These are phyloP conservation scores for Acanthochromis polyacanthus DNA, from an alignment of 2,113 vertebrate genomes.

Conservation along the genomic window DNA sequence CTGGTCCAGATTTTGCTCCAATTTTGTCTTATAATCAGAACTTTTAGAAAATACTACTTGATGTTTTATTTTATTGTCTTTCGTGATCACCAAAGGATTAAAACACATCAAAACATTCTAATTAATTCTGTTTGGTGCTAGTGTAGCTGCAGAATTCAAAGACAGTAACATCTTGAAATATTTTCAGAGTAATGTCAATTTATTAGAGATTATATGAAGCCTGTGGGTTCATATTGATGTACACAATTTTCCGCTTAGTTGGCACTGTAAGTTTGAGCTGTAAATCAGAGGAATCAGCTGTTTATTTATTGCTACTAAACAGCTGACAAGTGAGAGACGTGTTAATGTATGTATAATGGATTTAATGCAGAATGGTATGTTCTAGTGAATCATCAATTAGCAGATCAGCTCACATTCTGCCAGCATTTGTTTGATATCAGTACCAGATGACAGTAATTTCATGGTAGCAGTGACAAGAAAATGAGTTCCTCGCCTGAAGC, in stretches of 20 bases:
- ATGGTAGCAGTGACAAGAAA: slow-evolving; percentile 34
- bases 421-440: slow-evolving; percentile 4
- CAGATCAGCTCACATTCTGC: neutral
- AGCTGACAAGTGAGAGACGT: slow-evolving; percentile 28
- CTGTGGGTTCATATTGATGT: neutral
- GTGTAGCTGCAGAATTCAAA: too few species aligned
- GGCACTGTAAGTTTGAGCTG: neutral
- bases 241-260: neutral
- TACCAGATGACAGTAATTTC: slow-evolving; percentile 15
- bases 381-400: neutral
- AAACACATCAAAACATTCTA: too few species aligned
- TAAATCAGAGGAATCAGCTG: slow-evolving; percentile 11
- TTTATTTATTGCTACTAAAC: neutral
- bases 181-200: neutral
- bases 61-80: too few species aligned
- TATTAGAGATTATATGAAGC: slow-evolving; percentile 1
- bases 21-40: too few species aligned
- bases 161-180: too few species aligned
- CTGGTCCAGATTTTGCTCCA: too few species aligned
- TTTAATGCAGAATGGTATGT: neutral
- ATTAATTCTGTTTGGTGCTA: too few species aligned
- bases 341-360: neutral
- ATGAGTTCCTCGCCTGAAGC: slow-evolving; percentile 40
- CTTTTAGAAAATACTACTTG: too few species aligned
- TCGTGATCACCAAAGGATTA: too few species aligned